A percentile compares a stretch with the other conserved stretches of the same genome.
These are phyloP conservation scores for Sylvietta virens DNA, from an alignment of 2,113 vertebrate species.

Conservation along the genomic window DNA sequence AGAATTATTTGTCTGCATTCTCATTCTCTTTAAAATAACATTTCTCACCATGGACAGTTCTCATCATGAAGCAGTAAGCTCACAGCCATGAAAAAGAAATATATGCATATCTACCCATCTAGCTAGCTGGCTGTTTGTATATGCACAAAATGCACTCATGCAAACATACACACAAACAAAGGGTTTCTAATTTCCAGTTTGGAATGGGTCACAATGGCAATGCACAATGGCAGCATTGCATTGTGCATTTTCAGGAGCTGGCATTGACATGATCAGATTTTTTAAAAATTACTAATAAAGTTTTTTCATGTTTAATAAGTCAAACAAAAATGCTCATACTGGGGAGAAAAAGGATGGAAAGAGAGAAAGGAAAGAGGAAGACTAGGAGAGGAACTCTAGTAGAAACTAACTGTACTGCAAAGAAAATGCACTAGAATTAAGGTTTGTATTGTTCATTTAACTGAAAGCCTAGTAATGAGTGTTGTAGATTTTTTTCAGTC, in stretches of 20 bases:
- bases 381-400: not conserved
- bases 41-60: not conserved
- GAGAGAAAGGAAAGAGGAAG: not conserved
- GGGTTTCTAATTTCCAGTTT: not conserved
- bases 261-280: not conserved
- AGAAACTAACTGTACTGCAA: not conserved
- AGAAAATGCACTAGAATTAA: not conserved
- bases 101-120: not conserved
- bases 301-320: not conserved
- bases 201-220: not conserved
- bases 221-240: rapidly evolving
- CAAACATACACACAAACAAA: not conserved
- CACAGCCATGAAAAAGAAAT: not conserved
- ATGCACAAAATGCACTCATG: not conserved
- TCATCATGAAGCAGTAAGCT: not conserved
- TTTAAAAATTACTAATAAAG: not conserved
- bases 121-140: not conserved
- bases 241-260: not conserved
- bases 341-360: not conserved
- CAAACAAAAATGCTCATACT: not conserved
- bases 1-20: not conserved
- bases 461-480: not conserved
- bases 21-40: not conserved
- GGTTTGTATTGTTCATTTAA: not conserved
- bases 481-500: not conserved